Evolutionary conservation across 30 jellyfish, hydroid and myxozoan species (phyloP), one percentile per base, ranked within the genome.

Genomic region (Pseudorhiza aurosa): DNA sequence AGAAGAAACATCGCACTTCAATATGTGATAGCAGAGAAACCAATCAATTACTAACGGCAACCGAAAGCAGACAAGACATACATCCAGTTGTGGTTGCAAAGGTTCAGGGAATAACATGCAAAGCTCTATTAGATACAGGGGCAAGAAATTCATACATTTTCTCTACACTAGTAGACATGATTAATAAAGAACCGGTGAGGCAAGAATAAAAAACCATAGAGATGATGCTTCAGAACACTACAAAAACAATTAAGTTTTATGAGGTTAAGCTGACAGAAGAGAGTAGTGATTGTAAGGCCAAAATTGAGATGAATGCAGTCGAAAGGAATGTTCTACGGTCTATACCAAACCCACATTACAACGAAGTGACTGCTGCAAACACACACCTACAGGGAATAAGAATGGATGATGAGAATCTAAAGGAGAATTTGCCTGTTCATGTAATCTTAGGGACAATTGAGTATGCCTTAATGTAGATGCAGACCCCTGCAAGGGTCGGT

Each of bases 1-100:
- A 69, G 27, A 42, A 65, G 75, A 79, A 74, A 49, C 95, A 88
- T 49, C 96, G 65, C 70, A 77, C 96, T 28, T 87, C 96, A 30
- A 72, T 87, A 33, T 68, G 96, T 55, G 88, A 75, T 75, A 63
- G 59, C 21, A 35, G 55, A 25, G 58, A 83, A 63, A 70, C 51
- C 7, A 46, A 57, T 25, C 74, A 44, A 57, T 19, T 39, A 40
- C 17, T 75, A 46, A 58, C 91, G 2, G 82, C 71, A 12, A 79
- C 88, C 27, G 64, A 39, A 18, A 43, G 33, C 55, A 58, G 58
- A 53, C 35, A 19, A 8, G 88, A 25, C 6, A 39, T 70, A 9
- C 81, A 57, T 43, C 83, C 88, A 24, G 81, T 64, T 4, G 78
- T 85, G 36, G 60, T 74, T 17, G 75, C 65, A 14, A 12, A 15